Conservation (phyloP, 2,888 invertebrate genomes). For the Volucella zonaria region DNA sequence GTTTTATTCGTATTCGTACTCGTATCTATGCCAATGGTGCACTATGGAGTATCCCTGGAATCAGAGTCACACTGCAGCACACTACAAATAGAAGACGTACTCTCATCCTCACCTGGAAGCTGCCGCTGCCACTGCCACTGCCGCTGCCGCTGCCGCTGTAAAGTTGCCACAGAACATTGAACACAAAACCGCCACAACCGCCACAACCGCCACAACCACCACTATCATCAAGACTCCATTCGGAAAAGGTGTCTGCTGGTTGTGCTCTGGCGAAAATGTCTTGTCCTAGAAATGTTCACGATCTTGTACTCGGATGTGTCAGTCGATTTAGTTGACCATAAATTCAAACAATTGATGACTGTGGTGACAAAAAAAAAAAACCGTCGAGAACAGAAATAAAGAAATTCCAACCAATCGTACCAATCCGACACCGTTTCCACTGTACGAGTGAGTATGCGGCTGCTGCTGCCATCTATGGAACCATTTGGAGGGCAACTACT, state of each 20-base stretch:
- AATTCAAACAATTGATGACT: slow-evolving; percentile 75
- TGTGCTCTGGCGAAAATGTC: slow-evolving; percentile 53
- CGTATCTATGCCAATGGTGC: slow-evolving; percentile 70
- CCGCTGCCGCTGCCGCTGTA: no score
- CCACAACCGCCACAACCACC: not conserved
- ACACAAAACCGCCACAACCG: slow-evolving; percentile 22
- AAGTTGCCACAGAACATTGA: slow-evolving; percentile 36
- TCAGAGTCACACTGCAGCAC: slow-evolving; percentile 26
- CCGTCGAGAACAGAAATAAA: slow-evolving; percentile 50
- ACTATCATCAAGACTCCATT: no score
- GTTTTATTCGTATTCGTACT: slow-evolving; percentile 62
- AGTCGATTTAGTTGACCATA: slow-evolving; percentile 75
- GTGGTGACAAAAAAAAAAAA: slow-evolving; percentile 69
- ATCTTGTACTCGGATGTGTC: slow-evolving; percentile 75
- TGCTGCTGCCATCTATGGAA: slow-evolving; percentile 44
- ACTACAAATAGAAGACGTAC: slow-evolving; percentile 13
- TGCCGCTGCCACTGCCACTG: not conserved
- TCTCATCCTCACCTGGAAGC: slow-evolving; percentile 70
- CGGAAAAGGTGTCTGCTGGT: slow-evolving; percentile 54
- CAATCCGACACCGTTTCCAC: slow-evolving; percentile 62
- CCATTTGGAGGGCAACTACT: slow-evolving; percentile 61
- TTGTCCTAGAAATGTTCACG: slow-evolving; percentile 76
- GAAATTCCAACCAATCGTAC: slow-evolving; percentile 49
- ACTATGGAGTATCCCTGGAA: slow-evolving; percentile 47
- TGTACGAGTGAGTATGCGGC: slow-evolving; percentile 20